Evolutionary conservation across 2,888 invertebrate genomes (phyloP), one percentile per base, ranked within the genome.

Genomic region (Drosophila cracens): DNA sequence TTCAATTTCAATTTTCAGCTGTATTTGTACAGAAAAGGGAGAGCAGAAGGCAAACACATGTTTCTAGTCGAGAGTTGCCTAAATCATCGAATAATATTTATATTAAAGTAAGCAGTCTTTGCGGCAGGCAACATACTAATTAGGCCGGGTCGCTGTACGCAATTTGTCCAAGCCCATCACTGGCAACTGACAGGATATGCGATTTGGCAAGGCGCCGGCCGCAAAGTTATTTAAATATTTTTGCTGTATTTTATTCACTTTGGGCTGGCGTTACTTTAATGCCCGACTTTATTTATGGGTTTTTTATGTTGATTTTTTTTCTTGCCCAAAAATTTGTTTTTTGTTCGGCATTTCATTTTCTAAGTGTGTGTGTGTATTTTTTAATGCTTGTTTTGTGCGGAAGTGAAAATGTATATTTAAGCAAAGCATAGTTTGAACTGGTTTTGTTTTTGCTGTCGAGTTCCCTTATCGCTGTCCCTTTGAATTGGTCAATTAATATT

Each of bases 401-500:
- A 65, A 43, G 70, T 76, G 57, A 53, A 70, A 65, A 54, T 56
- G 59, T 65, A 49, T 67, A 81, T 78, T 69, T 73, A 71, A 69
- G 56, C 62, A 46, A 43, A 40, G 64, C 49, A 64, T 72, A 81
- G 70, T 68, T 71, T 60, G 58, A 62, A 59, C 52, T 51, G 70
- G 27, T 56, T 63, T 63, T 71, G 68, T 81, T 79, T 75, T 66
- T 57, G 65, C 53, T 61, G 66, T 36, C 38, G 60, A 29, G 68
- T 61, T 60, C 48, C 52, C 54, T 71, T 70, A 72, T 69, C 58
- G 60, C 75, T 58, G 82, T 80, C 71, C 75, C 56, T 80, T 81
- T 90, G 73, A 79, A 81, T 84, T 82, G 89, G 69, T 82, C 87
- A 88, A 87, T 88, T 90, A 88, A 88, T 90, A 88, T 90, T 88